A percentile compares a stretch with the other conserved stretches of the same genome.
These are phyloP conservation scores for Brenthis daphne DNA, from an alignment of 2,888 invertebrate genomes.

Conservation along the genomic window DNA sequence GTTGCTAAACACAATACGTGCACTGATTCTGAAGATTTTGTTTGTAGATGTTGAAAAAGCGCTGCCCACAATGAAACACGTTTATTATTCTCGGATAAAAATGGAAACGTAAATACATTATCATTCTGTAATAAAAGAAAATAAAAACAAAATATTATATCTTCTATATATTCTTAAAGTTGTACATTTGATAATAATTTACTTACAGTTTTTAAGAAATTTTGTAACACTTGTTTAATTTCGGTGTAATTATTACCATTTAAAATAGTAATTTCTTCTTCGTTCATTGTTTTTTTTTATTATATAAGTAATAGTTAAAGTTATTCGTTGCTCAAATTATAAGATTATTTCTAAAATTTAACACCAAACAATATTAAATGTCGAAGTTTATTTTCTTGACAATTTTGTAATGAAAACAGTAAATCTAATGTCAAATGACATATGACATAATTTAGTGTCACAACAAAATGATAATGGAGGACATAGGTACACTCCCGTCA, in stretches of 20 bases:
- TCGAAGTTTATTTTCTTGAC: background rate
- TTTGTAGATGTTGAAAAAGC: constrained; percentile 82
- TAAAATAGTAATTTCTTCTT: constrained; percentile 61
- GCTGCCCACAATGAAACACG: constrained; percentile 83
- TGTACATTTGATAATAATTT: background rate
- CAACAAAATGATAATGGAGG: too few relatives aligned
- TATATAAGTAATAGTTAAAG: background rate
- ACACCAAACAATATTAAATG: too few relatives aligned
- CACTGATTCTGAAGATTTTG: constrained; percentile 65
- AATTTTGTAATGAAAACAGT: constrained; percentile 10
- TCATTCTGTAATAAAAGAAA: constrained; percentile 62
- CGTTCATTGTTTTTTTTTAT: constrained; percentile 57
- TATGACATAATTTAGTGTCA: background rate
- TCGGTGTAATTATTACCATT: constrained; percentile 51
- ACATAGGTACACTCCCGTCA: too few relatives aligned
- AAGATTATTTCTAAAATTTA: background rate
- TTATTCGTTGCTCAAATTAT: constrained; percentile 12
- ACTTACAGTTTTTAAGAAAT: constrained; percentile 63
- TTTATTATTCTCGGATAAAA: constrained; percentile 77
- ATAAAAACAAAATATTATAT: constrained; percentile 8
- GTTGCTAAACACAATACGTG: constrained; percentile 82
- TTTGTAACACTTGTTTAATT: constrained; percentile 52
- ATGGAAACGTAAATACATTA: constrained; percentile 83
- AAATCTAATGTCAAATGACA: constrained; percentile 12
- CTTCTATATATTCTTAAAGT: background rate